phyloP scores from a whole-genome alignment of 2,888 invertebrate species.

The Spialia ferax region DNA sequence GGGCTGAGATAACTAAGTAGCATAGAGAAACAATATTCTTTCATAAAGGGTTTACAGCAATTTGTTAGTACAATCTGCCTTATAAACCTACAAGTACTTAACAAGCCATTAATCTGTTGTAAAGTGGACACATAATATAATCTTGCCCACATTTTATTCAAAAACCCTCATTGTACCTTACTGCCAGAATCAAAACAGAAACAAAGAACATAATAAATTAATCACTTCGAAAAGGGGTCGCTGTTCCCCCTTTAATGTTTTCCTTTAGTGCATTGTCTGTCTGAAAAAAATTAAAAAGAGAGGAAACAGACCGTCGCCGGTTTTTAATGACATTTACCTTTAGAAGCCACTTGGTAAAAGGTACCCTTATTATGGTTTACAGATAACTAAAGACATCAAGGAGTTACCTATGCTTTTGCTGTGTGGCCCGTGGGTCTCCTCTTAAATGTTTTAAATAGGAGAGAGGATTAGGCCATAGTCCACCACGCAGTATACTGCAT shows the following conservation, averaged over 20 bases:
- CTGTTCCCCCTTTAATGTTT: conserved; percentile 79
- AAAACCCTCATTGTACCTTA: conserved; percentile 54
- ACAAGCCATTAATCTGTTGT: conserved; percentile 3
- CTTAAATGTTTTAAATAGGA: too few relatives aligned
- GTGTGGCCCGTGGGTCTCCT: too few relatives aligned
- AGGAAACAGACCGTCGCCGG: conserved; percentile 73
- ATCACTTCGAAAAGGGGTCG: conserved; percentile 80
- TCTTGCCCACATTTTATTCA: conserved; percentile 18
- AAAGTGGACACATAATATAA: neutral
- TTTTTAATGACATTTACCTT: conserved; percentile 72
- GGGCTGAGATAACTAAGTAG: too few relatives aligned
- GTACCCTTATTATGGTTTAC: neutral
- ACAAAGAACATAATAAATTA: conserved; percentile 85
- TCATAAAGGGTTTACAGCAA: neutral
- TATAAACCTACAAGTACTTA: neutral
- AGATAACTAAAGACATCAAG: too few relatives aligned
- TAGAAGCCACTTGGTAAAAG: conserved; percentile 39
- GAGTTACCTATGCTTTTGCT: too few relatives aligned
- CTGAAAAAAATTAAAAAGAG: conserved; percentile 82
- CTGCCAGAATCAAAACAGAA: conserved; percentile 78
- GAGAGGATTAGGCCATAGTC: too few relatives aligned
- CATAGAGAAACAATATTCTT: too few relatives aligned
- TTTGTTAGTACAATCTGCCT: neutral
- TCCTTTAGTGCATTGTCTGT: conserved; percentile 83
- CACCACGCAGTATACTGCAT: too few relatives aligned